A percentile compares a stretch with the other conserved stretches of the same genome.
Conservation (phyloP, 2,888 invertebrate genomes). For the Syritta pipiens region DNA sequence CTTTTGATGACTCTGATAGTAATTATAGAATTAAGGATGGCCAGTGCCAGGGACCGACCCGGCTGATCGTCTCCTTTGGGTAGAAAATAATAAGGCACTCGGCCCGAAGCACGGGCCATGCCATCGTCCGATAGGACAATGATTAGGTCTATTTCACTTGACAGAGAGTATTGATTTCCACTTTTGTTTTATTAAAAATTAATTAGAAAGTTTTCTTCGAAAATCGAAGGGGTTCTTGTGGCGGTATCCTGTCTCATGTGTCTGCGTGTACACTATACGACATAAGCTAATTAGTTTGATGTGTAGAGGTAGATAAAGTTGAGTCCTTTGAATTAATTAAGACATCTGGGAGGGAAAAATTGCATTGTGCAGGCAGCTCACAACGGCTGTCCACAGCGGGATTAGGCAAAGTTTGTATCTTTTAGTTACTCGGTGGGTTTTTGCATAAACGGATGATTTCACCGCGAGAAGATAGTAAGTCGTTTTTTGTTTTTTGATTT, state of each 20-base stretch:
- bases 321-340: conserved; percentile 49
- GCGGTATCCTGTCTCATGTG: too few relatives aligned
- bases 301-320: background rate
- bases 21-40: conserved; percentile 42
- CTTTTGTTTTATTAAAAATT: conserved; percentile 62
- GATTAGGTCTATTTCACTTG: background rate
- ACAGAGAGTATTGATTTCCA: conserved; percentile 44
- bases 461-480: conserved; percentile 43
- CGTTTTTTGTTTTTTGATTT: too few relatives aligned
- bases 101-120: background rate
- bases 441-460: conserved; percentile 63
- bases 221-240: conserved; percentile 19
- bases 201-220: conserved; percentile 49
- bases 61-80: conserved; percentile 11
- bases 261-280: background rate
- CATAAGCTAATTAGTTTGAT: conserved; percentile 53
- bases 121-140: background rate
- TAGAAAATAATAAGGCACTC: conserved; percentile 1
- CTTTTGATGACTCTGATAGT: conserved; percentile 44
- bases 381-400: background rate
- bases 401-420: conserved; percentile 17
- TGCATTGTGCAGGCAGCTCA: conserved; percentile 16
- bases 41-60: background rate
- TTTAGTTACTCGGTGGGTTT: conserved; percentile 50
- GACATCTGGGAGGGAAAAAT: conserved; percentile 28